Evolutionary conservation across 1,140 invertebrate genomes (phyloP).

Genomic region (Lasioglossum baleicum): DNA sequence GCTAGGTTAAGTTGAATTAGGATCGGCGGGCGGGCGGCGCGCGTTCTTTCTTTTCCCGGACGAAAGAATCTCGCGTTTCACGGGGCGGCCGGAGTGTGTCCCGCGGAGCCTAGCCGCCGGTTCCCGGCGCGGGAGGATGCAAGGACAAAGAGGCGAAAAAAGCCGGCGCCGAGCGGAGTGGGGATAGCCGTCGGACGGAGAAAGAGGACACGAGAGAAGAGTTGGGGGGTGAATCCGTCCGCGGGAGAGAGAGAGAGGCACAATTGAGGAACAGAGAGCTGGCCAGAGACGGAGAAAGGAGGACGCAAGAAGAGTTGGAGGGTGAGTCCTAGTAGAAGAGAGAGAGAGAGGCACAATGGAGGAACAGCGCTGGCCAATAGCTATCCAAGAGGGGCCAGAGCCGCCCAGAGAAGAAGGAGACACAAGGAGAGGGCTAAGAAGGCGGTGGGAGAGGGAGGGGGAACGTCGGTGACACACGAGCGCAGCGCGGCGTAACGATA

Average conservation of each 20-base stretch:
- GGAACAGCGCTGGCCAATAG: not conserved
- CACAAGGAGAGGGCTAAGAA: too few species aligned
- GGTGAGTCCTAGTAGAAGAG: not conserved
- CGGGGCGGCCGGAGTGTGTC: slow-evolving; percentile 52
- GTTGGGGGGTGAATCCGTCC: too few species aligned
- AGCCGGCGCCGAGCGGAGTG: slow-evolving; percentile 35
- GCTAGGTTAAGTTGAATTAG: too few species aligned
- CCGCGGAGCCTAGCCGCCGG: slow-evolving; percentile 54
- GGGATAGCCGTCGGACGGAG: slow-evolving; percentile 24
- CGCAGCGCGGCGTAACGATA: slow-evolving; percentile 59
- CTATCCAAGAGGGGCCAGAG: too few species aligned
- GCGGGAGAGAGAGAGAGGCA: too few species aligned
- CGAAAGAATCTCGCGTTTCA: slow-evolving; percentile 58
- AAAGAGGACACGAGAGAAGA: too few species aligned
- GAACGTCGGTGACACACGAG: slow-evolving; percentile 52
- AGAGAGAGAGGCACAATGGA: not conserved
- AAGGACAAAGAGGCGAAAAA: slow-evolving; percentile 66
- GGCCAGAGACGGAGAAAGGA: too few species aligned
- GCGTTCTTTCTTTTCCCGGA: slow-evolving; percentile 52
- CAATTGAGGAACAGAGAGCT: too few species aligned
- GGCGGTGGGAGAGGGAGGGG: not conserved
- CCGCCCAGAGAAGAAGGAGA: not conserved
- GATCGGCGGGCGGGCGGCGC: not conserved
- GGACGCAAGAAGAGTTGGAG: too few species aligned
- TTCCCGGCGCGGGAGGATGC: slow-evolving; percentile 65